Base-by-base conservation (phyloP, 2,888 invertebrate species). In the Argyra leucocephala region DNA sequence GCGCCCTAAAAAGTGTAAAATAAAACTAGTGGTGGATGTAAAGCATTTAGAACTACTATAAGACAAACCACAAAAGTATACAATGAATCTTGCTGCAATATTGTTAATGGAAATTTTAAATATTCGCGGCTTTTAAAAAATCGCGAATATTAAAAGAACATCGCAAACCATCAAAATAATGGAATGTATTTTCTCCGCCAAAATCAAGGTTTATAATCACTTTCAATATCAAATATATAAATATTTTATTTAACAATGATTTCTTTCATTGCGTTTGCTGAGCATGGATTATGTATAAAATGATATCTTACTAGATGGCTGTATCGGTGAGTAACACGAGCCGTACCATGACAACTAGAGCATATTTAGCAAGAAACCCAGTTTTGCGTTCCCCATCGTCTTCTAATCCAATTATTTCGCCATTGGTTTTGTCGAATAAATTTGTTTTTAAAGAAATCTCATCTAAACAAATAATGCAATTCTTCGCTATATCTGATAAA, bases 401-500 rank as follows among this genome's bases (percentile, higher is more conserved):
- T 21, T 21, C 36, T 4, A 62, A 31, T 2, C 37, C 37, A 31
- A 62, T 21, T 9, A 62, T 36, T 62, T 31, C 9, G 3, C 36
- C 62, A 4, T 21, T n/a, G 3, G 2, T 3, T 37, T 15, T 31
- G 22, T 62, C 37, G 12, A 23, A 62, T 21, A 37, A 22, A 37
- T 62, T 18, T 5, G 36, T 62, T 62, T 62, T 62, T 23, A 62
- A n/a, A 7, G 36, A 21, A 12, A 62, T 22, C 23, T 62, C 62
- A 62, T 62, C 62, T 22, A 62, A 36, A n/a, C 62, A 62, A 4
- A 62, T n/a, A 5, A 62, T 15, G 36, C 37, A 36, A 31, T 37
- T 36, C 37, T 36, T 31, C n/a, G 62, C n/a, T 15, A 22, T 26
- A 10, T 62, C 37, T 10, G 21, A 12, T 37, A 37, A 37, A 37